A percentile compares a stretch with the other conserved stretches of the same genome.
phyloP scores from a whole-genome alignment of 2,797 vertebrate species.

The Phrynocephalus forsythii region DNA sequence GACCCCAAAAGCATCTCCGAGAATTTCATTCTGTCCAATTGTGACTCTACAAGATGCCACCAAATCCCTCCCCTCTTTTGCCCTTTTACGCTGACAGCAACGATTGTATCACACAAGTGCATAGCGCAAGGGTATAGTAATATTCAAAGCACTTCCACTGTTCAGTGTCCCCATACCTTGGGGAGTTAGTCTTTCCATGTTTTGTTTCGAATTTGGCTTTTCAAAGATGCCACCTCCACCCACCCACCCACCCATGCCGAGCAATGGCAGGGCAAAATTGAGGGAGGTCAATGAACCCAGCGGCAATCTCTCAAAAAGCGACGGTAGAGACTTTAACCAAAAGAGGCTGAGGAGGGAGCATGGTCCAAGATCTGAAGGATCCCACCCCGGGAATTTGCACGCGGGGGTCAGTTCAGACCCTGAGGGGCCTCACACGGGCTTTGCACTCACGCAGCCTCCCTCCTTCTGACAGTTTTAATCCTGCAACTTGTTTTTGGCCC shows the following conservation, averaged over 20 bases:
- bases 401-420: not conserved
- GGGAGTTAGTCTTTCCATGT: too few relatives aligned
- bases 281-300: not conserved
- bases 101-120: too few relatives aligned
- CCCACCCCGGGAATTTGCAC: not conserved
- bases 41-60: too few relatives aligned
- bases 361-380: not conserved
- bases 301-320: not conserved
- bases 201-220: not conserved
- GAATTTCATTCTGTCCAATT: too few relatives aligned
- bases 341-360: too few relatives aligned
- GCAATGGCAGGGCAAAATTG: not conserved
- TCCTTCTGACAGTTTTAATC: not conserved
- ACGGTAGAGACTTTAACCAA: not conserved
- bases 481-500: not conserved
- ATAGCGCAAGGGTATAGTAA: too few relatives aligned
- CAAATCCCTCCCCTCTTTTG: too few relatives aligned
- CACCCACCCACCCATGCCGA: too few relatives aligned
- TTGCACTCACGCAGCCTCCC: not conserved
- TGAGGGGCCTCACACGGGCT: accelerated
- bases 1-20: too few relatives aligned
- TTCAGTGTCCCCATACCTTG: too few relatives aligned
- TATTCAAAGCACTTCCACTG: too few relatives aligned
- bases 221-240: not conserved
- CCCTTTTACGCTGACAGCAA: too few relatives aligned